These are phyloP conservation scores for Macquaria ambigua DNA, from an alignment of 2,113 vertebrate genomes.

Conservation along the genomic window DNA sequence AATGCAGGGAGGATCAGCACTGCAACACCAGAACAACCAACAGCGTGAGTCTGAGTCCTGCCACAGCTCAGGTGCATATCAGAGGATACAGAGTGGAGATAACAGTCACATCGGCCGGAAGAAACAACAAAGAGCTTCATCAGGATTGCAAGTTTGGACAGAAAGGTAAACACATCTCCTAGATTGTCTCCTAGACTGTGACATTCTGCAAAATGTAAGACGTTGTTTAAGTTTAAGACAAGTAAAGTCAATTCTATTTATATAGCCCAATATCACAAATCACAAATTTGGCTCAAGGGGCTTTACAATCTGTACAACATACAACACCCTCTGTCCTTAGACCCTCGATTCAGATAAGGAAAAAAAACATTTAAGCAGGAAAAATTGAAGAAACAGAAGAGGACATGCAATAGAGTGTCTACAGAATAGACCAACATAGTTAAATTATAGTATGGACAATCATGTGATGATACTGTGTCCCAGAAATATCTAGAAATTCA, in stretches of 20 bases:
- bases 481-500: conserved; percentile 8
- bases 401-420: background rate
- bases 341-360: background rate
- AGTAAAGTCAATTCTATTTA: background rate
- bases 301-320: background rate
- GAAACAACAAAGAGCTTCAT: conserved; percentile 20
- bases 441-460: background rate
- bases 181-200: background rate
- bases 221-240: background rate
- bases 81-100: background rate
- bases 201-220: background rate
- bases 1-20: background rate
- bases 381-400: background rate
- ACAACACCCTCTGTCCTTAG: background rate
- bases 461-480: conserved; percentile 8
- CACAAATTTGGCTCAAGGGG: background rate
- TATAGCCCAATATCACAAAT: background rate
- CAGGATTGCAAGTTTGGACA: conserved; percentile 21
- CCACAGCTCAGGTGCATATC: conserved; percentile 11
- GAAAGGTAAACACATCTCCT: conserved; percentile 50
- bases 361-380: background rate
- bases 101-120: background rate
- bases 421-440: background rate
- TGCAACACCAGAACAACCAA: conserved; percentile 5
- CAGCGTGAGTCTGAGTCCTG: background rate